Evolutionary conservation across 2,797 vertebrate species (phyloP).

Genomic region (Fistularia commersonii): DNA sequence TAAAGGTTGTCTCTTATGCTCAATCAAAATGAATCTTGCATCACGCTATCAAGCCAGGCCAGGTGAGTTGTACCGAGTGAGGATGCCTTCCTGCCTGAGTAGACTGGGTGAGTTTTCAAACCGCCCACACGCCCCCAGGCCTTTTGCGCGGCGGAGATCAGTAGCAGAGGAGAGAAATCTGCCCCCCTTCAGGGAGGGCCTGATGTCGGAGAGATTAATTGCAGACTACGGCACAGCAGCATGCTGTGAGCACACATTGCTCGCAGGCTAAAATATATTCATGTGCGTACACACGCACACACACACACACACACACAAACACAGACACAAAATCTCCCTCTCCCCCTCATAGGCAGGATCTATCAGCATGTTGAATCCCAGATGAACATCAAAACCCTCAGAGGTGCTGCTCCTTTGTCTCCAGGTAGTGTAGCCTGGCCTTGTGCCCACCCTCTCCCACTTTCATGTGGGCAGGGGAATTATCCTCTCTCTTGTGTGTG

Average conservation of each 20-base stretch:
- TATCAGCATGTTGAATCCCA: constrained; percentile 79
- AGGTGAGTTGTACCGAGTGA: constrained; percentile 42
- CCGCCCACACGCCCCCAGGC: constrained; percentile 47
- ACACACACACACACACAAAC: constrained; percentile 12
- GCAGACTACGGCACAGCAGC: constrained; percentile 69
- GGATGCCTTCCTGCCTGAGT: constrained; percentile 41
- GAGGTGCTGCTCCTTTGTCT: constrained; percentile 80
- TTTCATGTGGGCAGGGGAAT: constrained; percentile 85
- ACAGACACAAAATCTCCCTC: constrained; percentile 15
- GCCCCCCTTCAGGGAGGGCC: constrained; percentile 60
- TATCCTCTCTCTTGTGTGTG: constrained; percentile 50
- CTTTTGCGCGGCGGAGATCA: constrained; percentile 58
- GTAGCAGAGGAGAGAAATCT: constrained; percentile 60
- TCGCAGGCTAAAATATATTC: constrained; percentile 56
- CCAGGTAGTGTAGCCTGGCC: constrained; percentile 76
- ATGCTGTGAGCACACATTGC: constrained; percentile 66
- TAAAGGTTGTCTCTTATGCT: constrained; percentile 31
- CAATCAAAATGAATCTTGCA: constrained; percentile 45
- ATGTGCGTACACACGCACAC: constrained; percentile 47
- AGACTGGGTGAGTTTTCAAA: constrained; percentile 42
- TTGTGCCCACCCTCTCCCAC: constrained; percentile 66
- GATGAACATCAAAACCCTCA: constrained; percentile 73
- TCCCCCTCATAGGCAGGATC: constrained; percentile 64
- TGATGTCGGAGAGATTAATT: constrained; percentile 80
- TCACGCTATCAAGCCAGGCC: constrained; percentile 34